Conservation (phyloP, 2,113 vertebrate genomes). For the Alces alces region DNA sequence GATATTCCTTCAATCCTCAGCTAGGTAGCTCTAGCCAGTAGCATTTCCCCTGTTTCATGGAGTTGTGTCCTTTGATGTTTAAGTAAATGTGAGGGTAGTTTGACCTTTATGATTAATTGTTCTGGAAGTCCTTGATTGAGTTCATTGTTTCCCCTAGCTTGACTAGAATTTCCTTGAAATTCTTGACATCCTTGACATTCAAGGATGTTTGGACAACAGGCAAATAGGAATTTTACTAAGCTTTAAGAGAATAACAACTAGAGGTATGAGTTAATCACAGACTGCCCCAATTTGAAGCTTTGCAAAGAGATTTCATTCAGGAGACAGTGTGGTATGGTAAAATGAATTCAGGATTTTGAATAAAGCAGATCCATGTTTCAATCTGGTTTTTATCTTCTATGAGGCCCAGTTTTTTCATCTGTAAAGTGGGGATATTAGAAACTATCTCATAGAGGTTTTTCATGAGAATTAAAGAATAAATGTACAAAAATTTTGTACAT, state of each 20-base stretch:
- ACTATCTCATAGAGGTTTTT: background rate
- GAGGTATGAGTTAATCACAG: background rate
- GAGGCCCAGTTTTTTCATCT: background rate
- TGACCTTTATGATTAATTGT: constrained; percentile 3
- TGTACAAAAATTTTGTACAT: background rate
- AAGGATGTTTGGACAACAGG: background rate
- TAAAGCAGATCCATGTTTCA: background rate
- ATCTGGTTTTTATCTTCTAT: background rate
- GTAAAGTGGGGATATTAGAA: background rate
- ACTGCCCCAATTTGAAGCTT: background rate
- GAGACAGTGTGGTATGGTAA: background rate
- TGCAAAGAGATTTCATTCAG: background rate
- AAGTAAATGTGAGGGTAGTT: background rate
- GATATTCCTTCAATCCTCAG: background rate
- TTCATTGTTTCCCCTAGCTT: constrained; percentile 18
- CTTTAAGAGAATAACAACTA: background rate
- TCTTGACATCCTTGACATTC: background rate
- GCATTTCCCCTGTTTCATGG: background rate
- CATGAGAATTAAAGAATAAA: background rate
- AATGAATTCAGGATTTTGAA: background rate
- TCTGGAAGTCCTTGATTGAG: background rate
- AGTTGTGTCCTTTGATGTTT: background rate
- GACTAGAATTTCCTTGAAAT: background rate
- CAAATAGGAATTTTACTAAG: background rate
- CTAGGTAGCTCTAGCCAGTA: background rate